Evolutionary conservation across 2,797 vertebrate species (phyloP).

Genomic region (Todus mexicanus): DNA sequence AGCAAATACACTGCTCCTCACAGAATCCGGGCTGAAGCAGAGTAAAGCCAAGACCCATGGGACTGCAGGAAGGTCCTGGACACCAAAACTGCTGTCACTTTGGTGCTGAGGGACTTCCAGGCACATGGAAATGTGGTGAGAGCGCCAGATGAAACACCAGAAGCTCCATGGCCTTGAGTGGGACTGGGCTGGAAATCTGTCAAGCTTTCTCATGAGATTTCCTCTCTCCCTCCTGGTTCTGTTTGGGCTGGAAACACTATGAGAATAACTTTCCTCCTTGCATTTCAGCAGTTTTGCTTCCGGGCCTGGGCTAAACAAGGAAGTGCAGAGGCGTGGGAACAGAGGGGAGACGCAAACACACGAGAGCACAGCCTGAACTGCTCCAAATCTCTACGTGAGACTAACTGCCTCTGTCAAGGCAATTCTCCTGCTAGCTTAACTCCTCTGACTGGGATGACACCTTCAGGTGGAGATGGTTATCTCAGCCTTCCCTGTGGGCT

Average conservation of each 20-base stretch:
- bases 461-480: neutral
- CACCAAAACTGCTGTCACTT: neutral
- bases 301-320: conserved; percentile 64
- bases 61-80: neutral
- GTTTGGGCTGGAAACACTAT: conserved; percentile 55
- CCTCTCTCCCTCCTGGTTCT: conserved; percentile 50
- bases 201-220: conserved; percentile 55
- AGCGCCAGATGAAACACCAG: neutral
- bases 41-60: neutral
- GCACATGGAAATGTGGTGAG: neutral
- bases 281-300: conserved; percentile 64
- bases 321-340: conserved; percentile 69
- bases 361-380: neutral
- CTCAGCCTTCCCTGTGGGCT: neutral
- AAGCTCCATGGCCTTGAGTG: neutral
- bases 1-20: neutral
- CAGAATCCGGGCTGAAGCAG: neutral
- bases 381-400: neutral
- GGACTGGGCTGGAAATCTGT: conserved; percentile 1
- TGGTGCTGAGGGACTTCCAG: neutral
- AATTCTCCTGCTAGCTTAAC: neutral
- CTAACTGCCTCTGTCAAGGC: neutral
- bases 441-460: neutral
- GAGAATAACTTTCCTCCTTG: conserved; percentile 56
- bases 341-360: conserved; percentile 44